Evolutionary conservation across 92 coral and sea anemone genomes (phyloP), one percentile per base, ranked within the genome.

Genomic region (Epizoanthus stellaris): DNA sequence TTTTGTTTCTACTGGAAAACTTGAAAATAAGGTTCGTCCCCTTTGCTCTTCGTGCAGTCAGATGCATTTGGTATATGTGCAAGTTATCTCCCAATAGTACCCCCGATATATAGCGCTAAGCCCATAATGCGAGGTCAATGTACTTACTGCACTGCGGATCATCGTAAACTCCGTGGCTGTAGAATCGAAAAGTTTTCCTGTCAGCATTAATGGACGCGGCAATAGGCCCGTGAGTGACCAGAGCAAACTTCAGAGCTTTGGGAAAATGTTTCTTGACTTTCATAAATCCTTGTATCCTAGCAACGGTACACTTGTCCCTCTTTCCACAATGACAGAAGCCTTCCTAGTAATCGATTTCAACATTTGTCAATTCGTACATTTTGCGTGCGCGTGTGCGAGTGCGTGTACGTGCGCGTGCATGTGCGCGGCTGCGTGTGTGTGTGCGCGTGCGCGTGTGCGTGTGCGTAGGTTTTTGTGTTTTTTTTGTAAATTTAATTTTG

Each of bases 191-290:
- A 3, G 96, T 94, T 76, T 95, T 95, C 12, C 80, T 76, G 81
- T 95, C 98, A 56, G 96, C 95, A 91, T 95, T 95, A 12, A 95
- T 87, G 8, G 94, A 94, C n/a, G 95, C 93, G 5, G 96, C 95
- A 61, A 92, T 86, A 9, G 98, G 98, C 6, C 98, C 98, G 74
- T 95, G 98, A 19, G 98, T 92, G 47, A 90, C 98, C 10, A 94
- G 80, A 43, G 98, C 98, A 62, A 90, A 80, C 82, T 87, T 92
- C 38, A 95, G 82, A 21, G 95, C 89, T 14, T 84, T 77, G 1
- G 95, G 87, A n/a, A 65, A 88, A 76, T 90, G 90, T 66, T 95
- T 95, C 90, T 85, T 94, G 25, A 95, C 93, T 75, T 79, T 92
- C 77, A 85, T 64, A 71, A 92, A 95, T 16, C 95, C 93, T 54